These are phyloP conservation scores for Dryobotodes eremita DNA, from an alignment of 2,888 invertebrate genomes.

Conservation along the genomic window DNA sequence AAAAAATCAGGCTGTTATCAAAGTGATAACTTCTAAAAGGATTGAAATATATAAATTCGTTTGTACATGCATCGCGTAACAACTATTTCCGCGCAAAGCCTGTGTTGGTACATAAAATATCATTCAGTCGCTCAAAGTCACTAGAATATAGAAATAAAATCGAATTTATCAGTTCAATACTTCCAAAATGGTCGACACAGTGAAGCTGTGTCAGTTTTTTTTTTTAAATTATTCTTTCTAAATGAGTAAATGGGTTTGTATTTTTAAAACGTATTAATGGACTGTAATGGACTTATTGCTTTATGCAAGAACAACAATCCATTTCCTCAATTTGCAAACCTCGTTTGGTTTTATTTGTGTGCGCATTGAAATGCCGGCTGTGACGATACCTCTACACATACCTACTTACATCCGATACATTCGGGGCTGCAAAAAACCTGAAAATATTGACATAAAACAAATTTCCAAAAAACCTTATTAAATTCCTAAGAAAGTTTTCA, in stretches of 20 bases:
- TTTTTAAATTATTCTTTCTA: no score
- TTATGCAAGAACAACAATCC: neutral
- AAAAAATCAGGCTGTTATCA: neutral
- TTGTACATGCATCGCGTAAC: neutral
- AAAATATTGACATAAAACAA: neutral
- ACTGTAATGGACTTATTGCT: constrained; percentile 1
- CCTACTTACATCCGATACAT: no score
- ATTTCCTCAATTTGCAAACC: constrained; percentile 4
- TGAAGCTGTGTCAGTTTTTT: neutral
- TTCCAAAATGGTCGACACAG: neutral
- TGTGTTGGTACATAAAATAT: constrained; percentile 19
- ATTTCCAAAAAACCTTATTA: neutral
- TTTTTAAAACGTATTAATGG: neutral
- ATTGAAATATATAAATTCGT: constrained; percentile 19
- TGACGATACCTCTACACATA: neutral
- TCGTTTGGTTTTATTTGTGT: neutral
- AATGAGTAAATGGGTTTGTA: neutral
- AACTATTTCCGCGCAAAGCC: neutral
- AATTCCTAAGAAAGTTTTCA: constrained; percentile 25
- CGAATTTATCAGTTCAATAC: neutral
- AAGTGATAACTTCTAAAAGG: constrained; percentile 12
- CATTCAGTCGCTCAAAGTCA: constrained; percentile 2
- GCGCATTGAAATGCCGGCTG: neutral
- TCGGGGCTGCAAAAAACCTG: neutral
- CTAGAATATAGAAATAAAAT: constrained; percentile 20